A percentile compares a stretch with the other conserved stretches of the same genome.
Evolutionary conservation across 2,888 invertebrate species (phyloP).

Genomic region (Agonum fuliginosum): DNA sequence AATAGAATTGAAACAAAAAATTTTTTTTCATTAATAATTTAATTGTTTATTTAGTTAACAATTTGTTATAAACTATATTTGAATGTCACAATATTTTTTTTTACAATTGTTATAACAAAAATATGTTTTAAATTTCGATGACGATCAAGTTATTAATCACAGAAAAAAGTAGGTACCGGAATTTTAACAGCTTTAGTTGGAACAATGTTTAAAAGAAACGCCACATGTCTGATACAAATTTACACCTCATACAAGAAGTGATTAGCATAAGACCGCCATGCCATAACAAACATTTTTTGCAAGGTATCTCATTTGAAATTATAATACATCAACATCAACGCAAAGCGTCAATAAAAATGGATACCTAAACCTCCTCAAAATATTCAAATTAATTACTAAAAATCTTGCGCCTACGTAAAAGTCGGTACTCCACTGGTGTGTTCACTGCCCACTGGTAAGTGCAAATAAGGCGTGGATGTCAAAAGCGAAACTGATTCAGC

Average conservation of each 20-base stretch:
- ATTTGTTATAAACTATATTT: too few relatives aligned
- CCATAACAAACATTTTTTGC: slow-evolving; percentile 27
- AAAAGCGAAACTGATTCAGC: slow-evolving; percentile 26
- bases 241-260: slow-evolving; percentile 20
- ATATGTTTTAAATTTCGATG: too few relatives aligned
- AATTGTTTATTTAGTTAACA: too few relatives aligned
- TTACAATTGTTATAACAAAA: too few relatives aligned
- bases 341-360: slow-evolving; percentile 8
- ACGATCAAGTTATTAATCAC: too few relatives aligned
- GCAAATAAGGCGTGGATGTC: slow-evolving; percentile 52
- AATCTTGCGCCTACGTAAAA: slow-evolving; percentile 32
- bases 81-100: too few relatives aligned
- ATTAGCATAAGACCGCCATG: slow-evolving; percentile 14
- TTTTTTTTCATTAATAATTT: too few relatives aligned
- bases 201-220: not conserved
- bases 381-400: slow-evolving; percentile 40
- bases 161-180: too few relatives aligned
- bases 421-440: slow-evolving; percentile 36
- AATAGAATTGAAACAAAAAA: too few relatives aligned
- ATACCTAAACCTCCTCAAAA: slow-evolving; percentile 43
- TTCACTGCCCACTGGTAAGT: slow-evolving; percentile 31
- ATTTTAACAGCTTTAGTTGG: not conserved
- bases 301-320: slow-evolving; percentile 32
- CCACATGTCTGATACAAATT: slow-evolving; percentile 6
- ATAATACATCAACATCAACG: slow-evolving; percentile 32